These are phyloP conservation scores for Hemithea aestivaria DNA, from an alignment of 2,888 invertebrate genomes.

Conservation along the genomic window DNA sequence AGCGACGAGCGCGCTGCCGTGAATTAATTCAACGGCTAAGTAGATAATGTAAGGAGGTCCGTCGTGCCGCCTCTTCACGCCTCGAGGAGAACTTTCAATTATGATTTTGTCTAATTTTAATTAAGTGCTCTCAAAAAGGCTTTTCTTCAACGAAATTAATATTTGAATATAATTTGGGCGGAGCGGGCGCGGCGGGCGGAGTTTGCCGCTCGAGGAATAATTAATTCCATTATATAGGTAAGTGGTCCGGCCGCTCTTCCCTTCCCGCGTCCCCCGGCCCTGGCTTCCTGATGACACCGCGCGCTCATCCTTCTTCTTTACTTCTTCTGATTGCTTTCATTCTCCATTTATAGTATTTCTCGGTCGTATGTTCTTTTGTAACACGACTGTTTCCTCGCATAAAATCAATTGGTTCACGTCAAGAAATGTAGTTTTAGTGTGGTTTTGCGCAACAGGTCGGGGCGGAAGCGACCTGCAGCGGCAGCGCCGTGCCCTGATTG, in stretches of 20 bases:
- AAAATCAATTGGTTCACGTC: too few relatives aligned
- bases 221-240: conserved; percentile 74
- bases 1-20: conserved; percentile 47
- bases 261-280: conserved; percentile 29
- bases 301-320: conserved; percentile 34
- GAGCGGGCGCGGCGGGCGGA: conserved; percentile 75
- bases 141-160: conserved; percentile 78
- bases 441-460: conserved; percentile 78
- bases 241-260: conserved; percentile 62
- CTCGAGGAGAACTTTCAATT: conserved; percentile 79
- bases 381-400: too few relatives aligned
- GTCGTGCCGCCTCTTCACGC: conserved; percentile 70
- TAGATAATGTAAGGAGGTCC: conserved; percentile 72
- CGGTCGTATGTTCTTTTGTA: neutral
- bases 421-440: conserved; percentile 17
- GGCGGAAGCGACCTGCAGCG: conserved; percentile 77
- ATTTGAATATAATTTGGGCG: conserved; percentile 79
- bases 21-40: conserved; percentile 75
- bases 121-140: conserved; percentile 78
- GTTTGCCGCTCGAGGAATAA: conserved; percentile 77
- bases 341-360: neutral
- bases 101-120: conserved; percentile 80
- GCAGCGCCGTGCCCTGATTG: conserved; percentile 51
- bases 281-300: conserved; percentile 30
- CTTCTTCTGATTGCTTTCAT: conserved; percentile 4